Conservation (phyloP, 2,797 vertebrate genomes). For the Coendou prehensilis region DNA sequence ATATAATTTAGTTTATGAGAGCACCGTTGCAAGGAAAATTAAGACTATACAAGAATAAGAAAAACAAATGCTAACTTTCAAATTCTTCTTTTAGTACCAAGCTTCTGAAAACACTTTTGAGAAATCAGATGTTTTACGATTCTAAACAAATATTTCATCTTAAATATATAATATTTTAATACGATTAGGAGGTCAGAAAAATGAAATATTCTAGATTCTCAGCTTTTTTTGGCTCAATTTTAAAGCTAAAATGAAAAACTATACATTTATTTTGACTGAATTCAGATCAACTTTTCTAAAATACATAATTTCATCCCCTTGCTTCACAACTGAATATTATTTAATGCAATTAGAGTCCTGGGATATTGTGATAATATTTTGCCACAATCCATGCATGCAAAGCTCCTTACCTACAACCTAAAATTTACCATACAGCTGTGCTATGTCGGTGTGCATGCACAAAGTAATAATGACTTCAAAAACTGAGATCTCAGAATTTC, state of each 20-base stretch:
- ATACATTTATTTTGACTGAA: not conserved
- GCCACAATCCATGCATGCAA: not conserved
- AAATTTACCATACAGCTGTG: not conserved
- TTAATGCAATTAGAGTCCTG: not conserved
- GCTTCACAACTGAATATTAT: slow-evolving; percentile 35
- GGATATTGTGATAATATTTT: not conserved
- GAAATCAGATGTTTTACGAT: slow-evolving; percentile 1
- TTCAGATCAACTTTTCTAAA: slow-evolving; percentile 39
- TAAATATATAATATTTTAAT: slow-evolving; percentile 20
- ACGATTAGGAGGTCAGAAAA: not conserved
- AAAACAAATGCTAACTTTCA: slow-evolving; percentile 45
- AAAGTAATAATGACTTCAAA: not conserved
- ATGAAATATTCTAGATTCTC: slow-evolving; percentile 11
- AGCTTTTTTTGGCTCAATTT: slow-evolving; percentile 56
- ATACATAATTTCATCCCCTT: not conserved
- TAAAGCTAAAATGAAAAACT: slow-evolving; percentile 34
- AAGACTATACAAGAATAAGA: slow-evolving; percentile 40
- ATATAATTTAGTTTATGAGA: slow-evolving; percentile 50
- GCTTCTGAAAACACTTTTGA: slow-evolving; percentile 19
- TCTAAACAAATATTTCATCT: slow-evolving; percentile 55
- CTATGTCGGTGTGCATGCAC: not conserved
- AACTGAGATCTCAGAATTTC: slow-evolving; percentile 41
- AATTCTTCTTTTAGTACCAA: not conserved
- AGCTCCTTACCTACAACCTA: not conserved
- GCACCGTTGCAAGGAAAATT: slow-evolving; percentile 50